Base-by-base conservation (phyloP, 2,113 vertebrate genomes). In the Blennius ocellaris region DNA sequence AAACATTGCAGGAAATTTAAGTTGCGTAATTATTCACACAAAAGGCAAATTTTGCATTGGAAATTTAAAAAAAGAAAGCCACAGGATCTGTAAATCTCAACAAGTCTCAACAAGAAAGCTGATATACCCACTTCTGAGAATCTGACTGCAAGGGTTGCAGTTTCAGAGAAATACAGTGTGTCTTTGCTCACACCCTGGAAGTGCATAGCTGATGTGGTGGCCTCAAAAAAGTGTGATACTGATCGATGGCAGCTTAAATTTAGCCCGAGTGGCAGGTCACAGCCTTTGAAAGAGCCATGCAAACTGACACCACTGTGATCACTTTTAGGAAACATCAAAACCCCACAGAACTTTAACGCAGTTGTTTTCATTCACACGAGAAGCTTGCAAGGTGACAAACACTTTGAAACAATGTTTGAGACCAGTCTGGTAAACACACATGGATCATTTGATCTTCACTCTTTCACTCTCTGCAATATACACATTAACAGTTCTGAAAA, bases 201-300 rank as follows among this genome's bases (percentile, higher is more conserved):
- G 12, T 45, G 49, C 2, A 5, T 1, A 47, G 39, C 55, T 53
- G 48, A 75, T 60, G 64, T 78, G 7, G 58, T 76, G 80, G 84
- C 75, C 79, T 83, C 50, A 55, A 43, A 56, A 45, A 81, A 81
- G 62, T n/a, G 52, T 48, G 16, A 5, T n/a, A 41, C 16, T 85
- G 70, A 80, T 73, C 82, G 60, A 48, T 16, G 36, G 43, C 76
- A 54, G 44, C 54, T 64, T 64, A 37, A 67, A 73, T 65, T 78
- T 43, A 66, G 69, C 30, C 53, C 54, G 48, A 8, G 58, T 14
- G n/a, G 21, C 14, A 21, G 41, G 53, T 76, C 64, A 56, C 52
- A 67, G 58, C 45, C 48, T 73, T 8, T 69, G 45, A 56, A 49
- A 73, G 16, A 56, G 72, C 82, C 30, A 8, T 65, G 41, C 48